These are phyloP conservation scores for Pygmarrhopalites habei DNA, from an alignment of 1,140 invertebrate species.

Conservation along the genomic window DNA sequence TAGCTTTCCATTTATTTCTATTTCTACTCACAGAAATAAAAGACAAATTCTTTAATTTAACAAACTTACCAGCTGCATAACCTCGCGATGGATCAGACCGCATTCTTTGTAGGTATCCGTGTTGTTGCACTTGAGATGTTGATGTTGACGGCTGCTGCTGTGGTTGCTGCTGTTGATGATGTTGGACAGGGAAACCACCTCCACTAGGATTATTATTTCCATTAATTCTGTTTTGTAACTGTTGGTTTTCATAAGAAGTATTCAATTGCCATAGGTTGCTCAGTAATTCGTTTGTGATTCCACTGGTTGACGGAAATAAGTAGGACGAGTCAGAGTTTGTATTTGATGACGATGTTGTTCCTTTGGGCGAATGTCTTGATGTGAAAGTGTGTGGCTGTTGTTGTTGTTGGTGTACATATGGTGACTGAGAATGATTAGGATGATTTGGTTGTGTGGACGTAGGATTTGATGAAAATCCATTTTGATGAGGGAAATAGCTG, in stretches of 20 bases:
- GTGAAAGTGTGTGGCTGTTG: neutral
- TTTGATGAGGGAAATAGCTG: neutral
- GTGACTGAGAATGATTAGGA: neutral
- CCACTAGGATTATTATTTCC: neutral
- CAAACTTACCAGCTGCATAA: slow-evolving; percentile 1
- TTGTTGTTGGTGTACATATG: neutral
- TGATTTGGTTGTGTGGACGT: neutral
- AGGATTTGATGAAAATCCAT: neutral
- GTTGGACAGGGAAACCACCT: neutral
- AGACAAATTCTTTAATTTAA: no score
- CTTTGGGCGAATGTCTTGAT: slow-evolving; percentile 1
- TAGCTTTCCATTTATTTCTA: no score
- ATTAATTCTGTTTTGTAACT: neutral
- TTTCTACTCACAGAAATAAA: no score
- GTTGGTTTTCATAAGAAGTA: neutral
- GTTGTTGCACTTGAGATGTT: neutral
- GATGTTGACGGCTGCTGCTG: neutral
- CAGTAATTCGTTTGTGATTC: slow-evolving; percentile 1
- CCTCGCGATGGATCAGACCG: slow-evolving; percentile 21
- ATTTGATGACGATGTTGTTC: neutral
- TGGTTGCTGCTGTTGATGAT: neutral
- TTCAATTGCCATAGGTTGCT: slow-evolving; percentile 19
- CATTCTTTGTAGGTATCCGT: slow-evolving; percentile 22
- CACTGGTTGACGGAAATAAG: neutral
- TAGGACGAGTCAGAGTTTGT: neutral